Conservation (phyloP, 30 jellyfish, hydroid and myxozoan species). For the Aurelia sp. region DNA sequence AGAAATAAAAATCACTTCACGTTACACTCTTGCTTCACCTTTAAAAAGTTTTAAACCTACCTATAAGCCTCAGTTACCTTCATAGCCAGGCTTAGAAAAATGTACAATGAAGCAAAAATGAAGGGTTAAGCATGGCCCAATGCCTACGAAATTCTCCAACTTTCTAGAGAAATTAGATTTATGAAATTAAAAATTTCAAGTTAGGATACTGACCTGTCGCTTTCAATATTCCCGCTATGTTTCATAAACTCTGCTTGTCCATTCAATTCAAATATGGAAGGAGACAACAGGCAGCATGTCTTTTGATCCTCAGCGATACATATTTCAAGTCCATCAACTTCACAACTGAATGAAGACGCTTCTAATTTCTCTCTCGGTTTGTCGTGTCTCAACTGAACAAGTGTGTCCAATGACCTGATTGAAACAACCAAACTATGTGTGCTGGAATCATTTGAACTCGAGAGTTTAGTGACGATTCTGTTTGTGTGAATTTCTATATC, state of each 20-base stretch:
- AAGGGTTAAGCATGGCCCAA: too few relatives aligned
- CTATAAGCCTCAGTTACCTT: too few relatives aligned
- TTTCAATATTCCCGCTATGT: not conserved
- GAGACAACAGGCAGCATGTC: conserved; percentile 25
- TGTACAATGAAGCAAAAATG: too few relatives aligned
- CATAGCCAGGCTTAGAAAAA: too few relatives aligned
- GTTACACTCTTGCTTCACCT: too few relatives aligned
- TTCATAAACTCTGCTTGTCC: conserved; percentile 34
- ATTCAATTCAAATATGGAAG: conserved; percentile 44
- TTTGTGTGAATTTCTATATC: conserved; percentile 4
- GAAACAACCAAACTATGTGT: not conserved
- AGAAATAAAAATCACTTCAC: too few relatives aligned
- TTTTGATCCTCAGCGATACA: not conserved
- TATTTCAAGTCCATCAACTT: conserved; percentile 43
- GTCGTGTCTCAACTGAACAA: not conserved
- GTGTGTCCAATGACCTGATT: conserved; percentile 18
- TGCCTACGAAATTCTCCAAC: too few relatives aligned
- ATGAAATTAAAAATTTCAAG: too few relatives aligned
- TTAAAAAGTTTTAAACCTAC: too few relatives aligned
- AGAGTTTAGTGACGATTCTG: not conserved
- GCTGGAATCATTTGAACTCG: not conserved
- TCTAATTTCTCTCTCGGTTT: not conserved
- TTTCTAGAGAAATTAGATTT: too few relatives aligned
- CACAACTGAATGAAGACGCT: conserved; percentile 21
- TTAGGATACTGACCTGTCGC: too few relatives aligned